Evolutionary conservation across 2,888 invertebrate species (phyloP), one percentile per base, ranked within the genome.

Genomic region (Pyrgus malvae): DNA sequence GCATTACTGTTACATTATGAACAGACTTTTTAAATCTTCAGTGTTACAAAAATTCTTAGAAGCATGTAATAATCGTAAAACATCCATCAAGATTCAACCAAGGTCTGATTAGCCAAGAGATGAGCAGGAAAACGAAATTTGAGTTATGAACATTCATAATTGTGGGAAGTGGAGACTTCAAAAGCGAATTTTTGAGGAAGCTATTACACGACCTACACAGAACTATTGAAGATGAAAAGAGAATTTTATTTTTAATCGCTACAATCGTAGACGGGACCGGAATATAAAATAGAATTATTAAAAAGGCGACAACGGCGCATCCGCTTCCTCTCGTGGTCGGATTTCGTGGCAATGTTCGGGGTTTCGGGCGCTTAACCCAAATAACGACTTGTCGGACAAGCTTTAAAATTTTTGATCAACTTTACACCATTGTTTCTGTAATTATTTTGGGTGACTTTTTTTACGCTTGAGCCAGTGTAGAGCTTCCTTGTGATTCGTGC

Each of bases 201-300:
- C 74, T 70, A 74, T 76, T 72, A 76, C 65, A 67, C 71, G 67
- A 72, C 65, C 62, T 68, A 65, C 67, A 68, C 64, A 69, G 66
- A 59, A 54, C 11, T 41, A 40, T 25, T 25, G 62, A 72, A 85
- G 83, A 84, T 85, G 84, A 85, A 85, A 85, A 73, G 79, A 71
- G 49, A 72, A 72, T 68, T 72, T 74, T 81, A 83, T 83, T 85
- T 85, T 83, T 84, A 78, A 83, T 83, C 76, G 69, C 72, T 70
- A 71, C 76, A 74, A 74, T 71, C 68, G 66, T 65, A 70, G 76
- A 73, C 78, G 72, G 72, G 71, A 57, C 71, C 67, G 64, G 77
- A 80, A 81, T 83, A 80, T 81, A 80, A 83, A 85, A 80, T 73
- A 70, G 75, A 76, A 85, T 78, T 84, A 83, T 84, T 84, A 84